Evolutionary conservation across 2,113 vertebrate species (phyloP).

Genomic region (Mugil cephalus): DNA sequence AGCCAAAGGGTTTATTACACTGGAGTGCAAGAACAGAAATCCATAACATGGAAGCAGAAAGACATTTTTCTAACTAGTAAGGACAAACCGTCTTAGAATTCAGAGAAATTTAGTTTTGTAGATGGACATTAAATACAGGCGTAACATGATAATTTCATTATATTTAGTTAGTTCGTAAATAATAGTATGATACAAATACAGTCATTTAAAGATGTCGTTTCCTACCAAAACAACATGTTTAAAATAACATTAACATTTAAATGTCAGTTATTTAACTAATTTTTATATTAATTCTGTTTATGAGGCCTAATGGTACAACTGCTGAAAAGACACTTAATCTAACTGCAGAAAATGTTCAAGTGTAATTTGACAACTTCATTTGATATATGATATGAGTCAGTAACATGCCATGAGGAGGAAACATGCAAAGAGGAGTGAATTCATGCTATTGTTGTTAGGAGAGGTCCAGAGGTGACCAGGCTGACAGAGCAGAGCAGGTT

Average conservation of each 20-base stretch:
- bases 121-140: background rate
- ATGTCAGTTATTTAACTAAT: background rate
- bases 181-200: too few relatives aligned
- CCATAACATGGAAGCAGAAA: background rate
- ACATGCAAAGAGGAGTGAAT: constrained; percentile 16
- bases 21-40: background rate
- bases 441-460: constrained; percentile 31
- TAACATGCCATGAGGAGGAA: background rate
- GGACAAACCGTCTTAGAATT: background rate
- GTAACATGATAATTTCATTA: too few relatives aligned
- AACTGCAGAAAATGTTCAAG: too few relatives aligned
- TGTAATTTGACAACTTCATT: too few relatives aligned
- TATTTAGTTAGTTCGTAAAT: too few relatives aligned
- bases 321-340: too few relatives aligned
- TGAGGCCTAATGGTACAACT: background rate
- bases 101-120: background rate
- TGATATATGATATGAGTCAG: background rate
- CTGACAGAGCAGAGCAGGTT: constrained; percentile 1
- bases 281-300: background rate
- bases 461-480: background rate
- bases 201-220: too few relatives aligned
- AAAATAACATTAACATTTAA: too few relatives aligned
- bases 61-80: background rate
- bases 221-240: background rate
- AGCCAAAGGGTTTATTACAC: constrained; percentile 59